phyloP scores from a whole-genome alignment of 1,140 invertebrate genomes.

The Acyrthosiphon pisum region DNA sequence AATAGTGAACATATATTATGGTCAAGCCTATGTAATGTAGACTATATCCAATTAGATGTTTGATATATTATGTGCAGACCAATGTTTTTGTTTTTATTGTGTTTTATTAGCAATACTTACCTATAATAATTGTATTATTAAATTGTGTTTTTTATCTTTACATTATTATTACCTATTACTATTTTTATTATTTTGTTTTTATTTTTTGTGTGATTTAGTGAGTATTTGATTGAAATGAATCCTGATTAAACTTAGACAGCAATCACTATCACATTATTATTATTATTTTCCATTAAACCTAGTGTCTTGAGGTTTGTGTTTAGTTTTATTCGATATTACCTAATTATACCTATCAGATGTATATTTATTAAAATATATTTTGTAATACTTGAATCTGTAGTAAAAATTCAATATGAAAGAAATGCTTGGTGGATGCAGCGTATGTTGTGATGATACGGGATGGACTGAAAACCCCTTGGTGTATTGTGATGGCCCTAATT shows the following conservation, averaged over 20 bases:
- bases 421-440: slow-evolving; percentile 99
- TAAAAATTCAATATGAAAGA: slow-evolving; percentile 75
- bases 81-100: neutral
- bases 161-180: neutral
- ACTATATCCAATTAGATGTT: neutral
- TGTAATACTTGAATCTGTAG: slow-evolving; percentile 11
- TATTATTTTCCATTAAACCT: neutral
- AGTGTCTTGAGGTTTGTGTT: slow-evolving; percentile 25
- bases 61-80: neutral
- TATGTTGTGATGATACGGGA: slow-evolving; percentile 97
- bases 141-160: neutral
- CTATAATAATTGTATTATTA: neutral
- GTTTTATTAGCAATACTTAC: neutral
- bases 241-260: neutral
- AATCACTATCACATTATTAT: neutral
- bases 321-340: neutral
- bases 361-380: slow-evolving; percentile 28
- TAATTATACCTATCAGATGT: neutral
- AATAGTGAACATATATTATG: neutral
- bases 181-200: neutral
- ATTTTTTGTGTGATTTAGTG: slow-evolving; percentile 35
- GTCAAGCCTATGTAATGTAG: neutral
- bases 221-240: slow-evolving; percentile 11
- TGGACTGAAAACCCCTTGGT: slow-evolving; percentile 98
- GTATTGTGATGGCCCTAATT: slow-evolving; percentile 97